Percentiles rank a stretch among this genome's conserved stretches.
Conservation (phyloP, 2,888 invertebrate species). For the Drosophila mayaguana region DNA sequence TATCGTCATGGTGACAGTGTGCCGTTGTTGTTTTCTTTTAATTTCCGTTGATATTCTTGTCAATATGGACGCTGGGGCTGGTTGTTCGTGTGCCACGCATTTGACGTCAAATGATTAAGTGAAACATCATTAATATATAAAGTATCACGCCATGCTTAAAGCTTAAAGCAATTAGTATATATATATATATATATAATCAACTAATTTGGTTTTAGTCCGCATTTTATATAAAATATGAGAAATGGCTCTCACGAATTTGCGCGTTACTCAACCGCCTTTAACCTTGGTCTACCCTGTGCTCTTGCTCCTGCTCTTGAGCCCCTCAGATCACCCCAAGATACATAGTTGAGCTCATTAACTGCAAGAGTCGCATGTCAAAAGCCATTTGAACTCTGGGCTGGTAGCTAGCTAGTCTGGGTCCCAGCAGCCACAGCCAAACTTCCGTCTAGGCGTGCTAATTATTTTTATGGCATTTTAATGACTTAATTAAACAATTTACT, state of each 20-base stretch:
- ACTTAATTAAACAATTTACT: slow-evolving; percentile 80
- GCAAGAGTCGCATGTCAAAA: slow-evolving; percentile 67
- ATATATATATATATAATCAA: slow-evolving; percentile 2
- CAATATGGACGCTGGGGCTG: slow-evolving; percentile 43
- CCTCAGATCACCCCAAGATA: slow-evolving; percentile 9
- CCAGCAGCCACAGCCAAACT: slow-evolving; percentile 23
- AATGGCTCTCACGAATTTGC: slow-evolving; percentile 25
- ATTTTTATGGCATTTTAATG: slow-evolving; percentile 78
- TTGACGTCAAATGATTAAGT: slow-evolving; percentile 9
- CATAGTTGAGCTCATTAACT: slow-evolving; percentile 48
- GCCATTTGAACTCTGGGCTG: slow-evolving; percentile 56
- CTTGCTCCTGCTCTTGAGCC: slow-evolving; percentile 1
- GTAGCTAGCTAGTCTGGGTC: slow-evolving; percentile 4
- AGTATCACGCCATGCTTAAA: slow-evolving; percentile 9
- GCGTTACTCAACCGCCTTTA: slow-evolving; percentile 29
- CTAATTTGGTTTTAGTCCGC: slow-evolving; percentile 5
- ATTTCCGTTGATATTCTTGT: slow-evolving; percentile 22
- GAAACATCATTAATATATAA: slow-evolving; percentile 8
- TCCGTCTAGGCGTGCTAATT: slow-evolving; percentile 59
- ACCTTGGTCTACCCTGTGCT: slow-evolving; percentile 36
- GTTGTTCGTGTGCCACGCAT: slow-evolving; percentile 36
- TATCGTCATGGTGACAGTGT: slow-evolving; percentile 62
- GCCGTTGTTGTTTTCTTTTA: slow-evolving; percentile 17
- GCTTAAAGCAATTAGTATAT: not conserved
- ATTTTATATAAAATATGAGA: slow-evolving; percentile 9